A percentile compares a stretch with the other conserved stretches of the same genome.
These are phyloP conservation scores for Tenebrosternarchus preto DNA, from an alignment of 2,113 vertebrate genomes.

Conservation along the genomic window DNA sequence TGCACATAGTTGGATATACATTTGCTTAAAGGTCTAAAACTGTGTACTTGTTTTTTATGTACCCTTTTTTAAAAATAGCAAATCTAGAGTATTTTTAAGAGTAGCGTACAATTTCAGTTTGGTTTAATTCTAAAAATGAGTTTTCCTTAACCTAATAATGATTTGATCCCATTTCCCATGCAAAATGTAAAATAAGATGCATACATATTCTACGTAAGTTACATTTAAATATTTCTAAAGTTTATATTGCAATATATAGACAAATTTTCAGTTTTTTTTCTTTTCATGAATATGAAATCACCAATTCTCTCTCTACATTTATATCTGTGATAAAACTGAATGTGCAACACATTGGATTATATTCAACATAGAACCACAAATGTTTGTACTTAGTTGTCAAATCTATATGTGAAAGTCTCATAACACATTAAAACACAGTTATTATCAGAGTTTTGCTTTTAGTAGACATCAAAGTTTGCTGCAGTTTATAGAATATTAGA, in stretches of 20 bases:
- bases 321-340: not conserved
- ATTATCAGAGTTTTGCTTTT: not conserved
- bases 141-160: no score
- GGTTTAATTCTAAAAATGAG: not conserved
- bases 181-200: not conserved
- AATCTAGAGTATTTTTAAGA: no score
- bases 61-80: not conserved
- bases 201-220: not conserved
- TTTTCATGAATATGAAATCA: not conserved
- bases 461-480: not conserved
- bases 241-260: not conserved
- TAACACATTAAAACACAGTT: not conserved
- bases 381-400: not conserved
- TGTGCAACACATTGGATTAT: no score
- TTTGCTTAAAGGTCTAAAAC: not conserved
- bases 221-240: not conserved
- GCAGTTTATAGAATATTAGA: slow-evolving; percentile 8
- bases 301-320: not conserved
- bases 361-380: no score
- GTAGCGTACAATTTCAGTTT: no score
- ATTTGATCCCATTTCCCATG: no score
- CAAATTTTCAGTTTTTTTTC: not conserved
- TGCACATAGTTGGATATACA: not conserved
- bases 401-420: not conserved
- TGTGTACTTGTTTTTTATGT: not conserved